These are phyloP conservation scores for Mycteria americana DNA, from an alignment of 2,797 vertebrate species.

Conservation along the genomic window DNA sequence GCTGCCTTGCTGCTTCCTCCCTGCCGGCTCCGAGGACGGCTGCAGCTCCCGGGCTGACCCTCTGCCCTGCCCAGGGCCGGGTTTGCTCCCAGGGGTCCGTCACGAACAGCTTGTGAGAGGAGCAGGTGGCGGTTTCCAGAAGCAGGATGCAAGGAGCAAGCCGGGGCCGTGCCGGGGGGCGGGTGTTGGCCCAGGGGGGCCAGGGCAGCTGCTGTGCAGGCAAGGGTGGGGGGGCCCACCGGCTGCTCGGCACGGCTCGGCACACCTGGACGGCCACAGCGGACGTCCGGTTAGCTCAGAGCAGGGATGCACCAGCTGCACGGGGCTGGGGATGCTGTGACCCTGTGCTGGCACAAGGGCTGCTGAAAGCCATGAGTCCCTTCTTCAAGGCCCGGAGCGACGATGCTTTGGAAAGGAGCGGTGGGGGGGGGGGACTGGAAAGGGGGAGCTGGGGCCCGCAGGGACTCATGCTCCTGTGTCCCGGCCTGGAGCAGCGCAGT, in stretches of 20 bases:
- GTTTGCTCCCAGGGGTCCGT: neutral
- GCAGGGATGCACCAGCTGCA: neutral
- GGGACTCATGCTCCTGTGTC: neutral
- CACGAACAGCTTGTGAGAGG: rapidly evolving
- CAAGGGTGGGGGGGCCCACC: neutral
- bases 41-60: neutral
- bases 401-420: neutral
- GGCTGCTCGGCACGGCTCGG: rapidly evolving
- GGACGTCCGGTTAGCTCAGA: constrained; percentile 3
- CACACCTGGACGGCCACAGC: neutral
- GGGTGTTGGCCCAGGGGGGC: neutral
- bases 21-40: rapidly evolving
- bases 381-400: neutral
- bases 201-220: neutral
- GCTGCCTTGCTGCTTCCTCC: neutral
- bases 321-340: neutral
- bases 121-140: neutral
- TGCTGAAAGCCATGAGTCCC: neutral
- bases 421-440: rapidly evolving
- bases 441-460: too few species aligned
- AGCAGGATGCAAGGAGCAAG: neutral
- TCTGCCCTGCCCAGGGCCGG: neutral
- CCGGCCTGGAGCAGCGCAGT: rapidly evolving
- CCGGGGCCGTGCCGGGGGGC: rapidly evolving
- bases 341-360: neutral